A percentile compares a stretch with the other conserved stretches of the same genome.
Conservation (phyloP, 1,140 invertebrate species). For the Drosophila jambulina region DNA sequence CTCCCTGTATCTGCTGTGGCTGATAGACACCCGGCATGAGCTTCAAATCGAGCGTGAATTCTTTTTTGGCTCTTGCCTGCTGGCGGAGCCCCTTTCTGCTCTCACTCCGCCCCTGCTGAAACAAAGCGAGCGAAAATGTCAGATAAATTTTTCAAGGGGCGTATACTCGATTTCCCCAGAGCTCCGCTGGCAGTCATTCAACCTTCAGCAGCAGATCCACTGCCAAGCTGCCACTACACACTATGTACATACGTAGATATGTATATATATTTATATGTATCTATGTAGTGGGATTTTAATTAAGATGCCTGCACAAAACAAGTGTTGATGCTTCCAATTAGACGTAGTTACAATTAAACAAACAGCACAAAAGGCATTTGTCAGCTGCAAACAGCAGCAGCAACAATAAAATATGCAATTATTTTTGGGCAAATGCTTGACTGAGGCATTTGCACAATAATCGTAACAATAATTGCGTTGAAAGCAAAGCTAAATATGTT, state of each 20-base stretch:
- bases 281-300: slow-evolving; percentile 32
- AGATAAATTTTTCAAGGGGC: slow-evolving; percentile 61
- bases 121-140: slow-evolving; percentile 70
- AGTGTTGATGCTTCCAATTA: slow-evolving; percentile 66
- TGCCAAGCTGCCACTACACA: slow-evolving; percentile 3
- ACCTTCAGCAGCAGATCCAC: slow-evolving; percentile 58
- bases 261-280: background rate
- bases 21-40: slow-evolving; percentile 65
- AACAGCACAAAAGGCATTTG: slow-evolving; percentile 57
- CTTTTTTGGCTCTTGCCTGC: slow-evolving; percentile 55
- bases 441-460: slow-evolving; percentile 61
- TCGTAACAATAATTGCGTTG: slow-evolving; percentile 71
- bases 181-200: slow-evolving; percentile 61
- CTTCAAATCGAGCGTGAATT: slow-evolving; percentile 74
- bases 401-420: slow-evolving; percentile 63
- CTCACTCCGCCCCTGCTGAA: slow-evolving; percentile 18
- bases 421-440: slow-evolving; percentile 46
- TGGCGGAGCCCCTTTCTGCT: slow-evolving; percentile 31
- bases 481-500: slow-evolving; percentile 62
- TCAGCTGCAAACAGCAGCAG: slow-evolving; percentile 44
- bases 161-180: slow-evolving; percentile 61
- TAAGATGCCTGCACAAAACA: slow-evolving; percentile 46
- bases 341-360: slow-evolving; percentile 49
- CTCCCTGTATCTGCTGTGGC: slow-evolving; percentile 26
- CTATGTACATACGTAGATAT: background rate